These are phyloP conservation scores for Egretta garzetta DNA, from an alignment of 2,113 vertebrate species.

Conservation along the genomic window DNA sequence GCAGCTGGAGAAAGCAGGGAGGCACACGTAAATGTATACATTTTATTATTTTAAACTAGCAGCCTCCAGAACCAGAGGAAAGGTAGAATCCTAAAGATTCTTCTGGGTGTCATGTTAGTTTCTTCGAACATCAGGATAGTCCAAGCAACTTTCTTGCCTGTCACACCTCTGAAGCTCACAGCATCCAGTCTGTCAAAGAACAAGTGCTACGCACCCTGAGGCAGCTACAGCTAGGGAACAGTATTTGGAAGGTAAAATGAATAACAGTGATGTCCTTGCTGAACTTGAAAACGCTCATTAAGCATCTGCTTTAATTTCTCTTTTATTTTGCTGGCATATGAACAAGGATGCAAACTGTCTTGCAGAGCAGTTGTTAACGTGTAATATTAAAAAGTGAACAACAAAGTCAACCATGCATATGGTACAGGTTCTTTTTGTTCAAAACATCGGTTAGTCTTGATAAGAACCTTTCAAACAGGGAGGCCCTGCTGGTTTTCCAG, in stretches of 20 bases:
- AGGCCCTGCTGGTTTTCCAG: not conserved
- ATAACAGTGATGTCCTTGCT: not conserved
- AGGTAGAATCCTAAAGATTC: not conserved
- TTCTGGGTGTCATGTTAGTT: not conserved
- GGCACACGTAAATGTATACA: accelerated
- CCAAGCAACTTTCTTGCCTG: not conserved
- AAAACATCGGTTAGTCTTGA: not conserved
- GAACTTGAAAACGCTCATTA: slow-evolving; percentile 25
- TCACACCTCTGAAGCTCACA: not conserved
- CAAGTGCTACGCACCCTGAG: not conserved
- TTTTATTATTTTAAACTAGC: not conserved
- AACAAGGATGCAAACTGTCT: not conserved
- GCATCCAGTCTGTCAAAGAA: not conserved
- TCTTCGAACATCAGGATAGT: not conserved
- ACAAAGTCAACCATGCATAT: not conserved
- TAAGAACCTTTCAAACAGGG: not conserved
- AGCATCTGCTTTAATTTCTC: slow-evolving; percentile 35
- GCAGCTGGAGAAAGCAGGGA: not conserved
- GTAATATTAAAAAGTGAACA: not conserved
- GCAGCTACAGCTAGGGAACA: not conserved
- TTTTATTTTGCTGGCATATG: not conserved
- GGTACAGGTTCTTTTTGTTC: not conserved
- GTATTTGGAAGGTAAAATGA: slow-evolving; percentile 2
- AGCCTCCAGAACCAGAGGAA: not conserved
- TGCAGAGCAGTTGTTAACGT: not conserved